phyloP scores from a whole-genome alignment of 2,888 invertebrate genomes.

The Ashinkailepas kermadecensis region DNA sequence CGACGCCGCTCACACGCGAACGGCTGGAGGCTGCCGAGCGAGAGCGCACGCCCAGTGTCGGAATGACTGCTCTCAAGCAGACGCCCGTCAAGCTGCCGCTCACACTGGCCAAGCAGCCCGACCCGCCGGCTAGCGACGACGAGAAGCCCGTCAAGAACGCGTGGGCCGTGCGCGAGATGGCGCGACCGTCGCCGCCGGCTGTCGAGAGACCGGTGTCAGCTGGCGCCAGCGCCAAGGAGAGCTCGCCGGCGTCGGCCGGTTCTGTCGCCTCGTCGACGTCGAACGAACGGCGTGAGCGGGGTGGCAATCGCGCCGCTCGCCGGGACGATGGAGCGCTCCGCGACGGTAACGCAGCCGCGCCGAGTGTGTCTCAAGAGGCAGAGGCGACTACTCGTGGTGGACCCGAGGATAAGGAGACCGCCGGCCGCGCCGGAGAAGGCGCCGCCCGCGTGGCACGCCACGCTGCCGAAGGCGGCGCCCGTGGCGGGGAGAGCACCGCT shows the following conservation, averaged over 20 bases:
- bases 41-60: slow-evolving; percentile 32
- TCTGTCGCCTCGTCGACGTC: neutral
- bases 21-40: slow-evolving; percentile 48
- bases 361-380: too few species aligned
- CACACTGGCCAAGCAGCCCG: slow-evolving; percentile 7
- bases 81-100: slow-evolving; percentile 27
- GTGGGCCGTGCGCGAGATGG: slow-evolving; percentile 23
- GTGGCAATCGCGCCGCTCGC: neutral
- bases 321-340: neutral
- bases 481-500: too few species aligned
- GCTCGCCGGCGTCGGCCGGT: neutral
- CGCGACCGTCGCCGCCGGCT: slow-evolving; percentile 8
- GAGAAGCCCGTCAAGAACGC: slow-evolving; percentile 30
- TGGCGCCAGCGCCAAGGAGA: neutral
- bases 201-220: neutral
- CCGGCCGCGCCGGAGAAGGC: too few species aligned
- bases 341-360: too few species aligned
- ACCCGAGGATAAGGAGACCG: too few species aligned
- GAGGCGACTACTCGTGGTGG: too few species aligned
- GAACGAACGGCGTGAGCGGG: neutral
- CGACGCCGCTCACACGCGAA: slow-evolving; percentile 54
- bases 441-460: too few species aligned
- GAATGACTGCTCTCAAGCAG: slow-evolving; percentile 33
- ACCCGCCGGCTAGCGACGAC: slow-evolving; percentile 36
- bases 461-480: too few species aligned